A percentile compares a stretch with the other conserved stretches of the same genome.
phyloP scores from a whole-genome alignment of 2,113 vertebrate species.

The Oostethus manadensis region DNA sequence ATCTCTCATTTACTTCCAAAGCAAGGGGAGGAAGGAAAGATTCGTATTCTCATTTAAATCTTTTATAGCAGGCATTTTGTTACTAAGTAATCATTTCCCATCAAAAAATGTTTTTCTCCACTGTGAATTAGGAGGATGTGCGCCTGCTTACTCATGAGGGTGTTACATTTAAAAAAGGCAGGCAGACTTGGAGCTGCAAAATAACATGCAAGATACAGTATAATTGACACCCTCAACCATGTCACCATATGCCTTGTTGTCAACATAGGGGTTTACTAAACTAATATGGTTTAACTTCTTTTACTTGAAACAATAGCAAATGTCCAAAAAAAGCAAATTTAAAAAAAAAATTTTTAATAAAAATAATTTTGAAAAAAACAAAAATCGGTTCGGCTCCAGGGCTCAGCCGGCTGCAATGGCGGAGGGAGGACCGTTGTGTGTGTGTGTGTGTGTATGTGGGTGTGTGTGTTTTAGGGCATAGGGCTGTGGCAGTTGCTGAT shows the following conservation, averaged over 20 bases:
- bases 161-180: neutral
- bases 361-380: no score
- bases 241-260: neutral
- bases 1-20: conserved; percentile 15
- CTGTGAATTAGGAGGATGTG: conserved; percentile 33
- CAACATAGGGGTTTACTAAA: no score
- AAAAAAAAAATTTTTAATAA: no score
- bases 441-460: no score
- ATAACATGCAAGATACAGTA: neutral
- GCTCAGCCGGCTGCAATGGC: no score
- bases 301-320: no score
- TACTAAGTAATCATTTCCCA: conserved; percentile 38
- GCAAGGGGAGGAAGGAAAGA: conserved; percentile 10
- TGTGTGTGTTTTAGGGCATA: no score
- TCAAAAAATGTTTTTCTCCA: conserved; percentile 32
- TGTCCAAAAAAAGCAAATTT: no score
- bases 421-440: no score
- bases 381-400: no score
- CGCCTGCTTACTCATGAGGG: conserved; percentile 31
- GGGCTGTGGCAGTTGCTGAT: no score
- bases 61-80: conserved; percentile 7
- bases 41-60: neutral
- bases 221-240: neutral
- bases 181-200: neutral
- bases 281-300: no score